phyloP scores from a whole-genome alignment of 2,113 vertebrate species.

The Pedetes capensis region DNA sequence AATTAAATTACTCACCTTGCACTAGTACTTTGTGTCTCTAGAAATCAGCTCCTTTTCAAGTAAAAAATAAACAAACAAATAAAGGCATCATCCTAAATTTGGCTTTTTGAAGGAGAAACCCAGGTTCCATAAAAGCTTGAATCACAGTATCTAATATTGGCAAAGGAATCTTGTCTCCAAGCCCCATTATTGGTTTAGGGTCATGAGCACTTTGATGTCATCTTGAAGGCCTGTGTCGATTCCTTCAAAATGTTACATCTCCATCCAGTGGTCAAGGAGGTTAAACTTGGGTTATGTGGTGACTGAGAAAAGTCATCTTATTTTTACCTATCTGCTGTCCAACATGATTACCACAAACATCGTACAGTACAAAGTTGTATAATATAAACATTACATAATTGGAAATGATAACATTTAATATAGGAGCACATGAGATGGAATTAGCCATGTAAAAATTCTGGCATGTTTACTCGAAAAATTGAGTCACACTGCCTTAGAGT shows the following conservation, averaged over 20 bases:
- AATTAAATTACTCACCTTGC: neutral
- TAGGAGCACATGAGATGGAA: neutral
- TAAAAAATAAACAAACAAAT: too few relatives aligned
- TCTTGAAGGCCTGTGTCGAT: neutral
- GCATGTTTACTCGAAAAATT: slow-evolving; percentile 5
- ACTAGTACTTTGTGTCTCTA: neutral
- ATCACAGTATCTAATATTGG: neutral
- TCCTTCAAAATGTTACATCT: neutral
- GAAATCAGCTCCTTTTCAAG: neutral
- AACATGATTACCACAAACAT: neutral
- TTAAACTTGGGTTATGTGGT: neutral
- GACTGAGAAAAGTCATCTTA: neutral
- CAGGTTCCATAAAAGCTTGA: neutral
- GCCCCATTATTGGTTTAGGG: neutral
- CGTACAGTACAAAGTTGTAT: neutral
- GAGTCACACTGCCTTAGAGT: neutral
- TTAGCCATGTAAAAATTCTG: slow-evolving; percentile 2
- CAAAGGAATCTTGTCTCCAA: neutral
- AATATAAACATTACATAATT: slow-evolving; percentile 16
- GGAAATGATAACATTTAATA: slow-evolving; percentile 47
- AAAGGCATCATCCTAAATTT: neutral
- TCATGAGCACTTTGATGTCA: neutral
- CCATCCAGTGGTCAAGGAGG: neutral
- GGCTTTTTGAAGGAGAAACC: neutral
- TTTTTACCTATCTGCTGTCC: neutral